Evolutionary conservation across 2,888 invertebrate genomes (phyloP).

Genomic region (Ernsta delagoae): DNA sequence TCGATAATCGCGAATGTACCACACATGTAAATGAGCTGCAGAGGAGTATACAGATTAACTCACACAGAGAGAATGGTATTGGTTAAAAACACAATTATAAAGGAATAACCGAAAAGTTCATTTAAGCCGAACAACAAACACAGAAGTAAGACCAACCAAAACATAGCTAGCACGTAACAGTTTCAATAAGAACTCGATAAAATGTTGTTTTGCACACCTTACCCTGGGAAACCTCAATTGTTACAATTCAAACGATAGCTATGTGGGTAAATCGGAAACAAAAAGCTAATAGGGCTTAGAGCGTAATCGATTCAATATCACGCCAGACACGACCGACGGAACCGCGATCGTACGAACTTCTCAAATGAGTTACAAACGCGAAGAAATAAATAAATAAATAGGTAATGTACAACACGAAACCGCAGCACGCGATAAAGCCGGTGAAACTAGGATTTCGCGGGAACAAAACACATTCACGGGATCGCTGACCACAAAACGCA

Average conservation of each 20-base stretch:
- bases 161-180: neutral
- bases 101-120: too few relatives aligned
- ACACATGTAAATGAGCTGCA: conserved; percentile 11
- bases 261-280: neutral
- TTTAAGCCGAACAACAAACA: neutral
- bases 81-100: too few relatives aligned
- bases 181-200: conserved; percentile 6
- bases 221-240: conserved; percentile 4
- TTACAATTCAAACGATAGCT: neutral
- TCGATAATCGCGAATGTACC: conserved; percentile 14
- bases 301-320: conserved; percentile 8
- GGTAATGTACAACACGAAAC: too few relatives aligned
- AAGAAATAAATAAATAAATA: conserved; percentile 21
- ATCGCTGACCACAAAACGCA: conserved; percentile 45
- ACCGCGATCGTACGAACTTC: neutral
- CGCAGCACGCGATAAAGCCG: conserved; percentile 27
- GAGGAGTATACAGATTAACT: neutral
- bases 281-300: conserved; percentile 10
- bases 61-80: neutral
- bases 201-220: neutral
- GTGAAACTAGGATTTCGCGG: conserved; percentile 34
- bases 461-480: conserved; percentile 40
- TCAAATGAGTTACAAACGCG: conserved; percentile 20
- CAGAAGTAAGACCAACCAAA: neutral
- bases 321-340: neutral